Conservation (phyloP, 2,888 invertebrate species). For the Blastobasis adustella region DNA sequence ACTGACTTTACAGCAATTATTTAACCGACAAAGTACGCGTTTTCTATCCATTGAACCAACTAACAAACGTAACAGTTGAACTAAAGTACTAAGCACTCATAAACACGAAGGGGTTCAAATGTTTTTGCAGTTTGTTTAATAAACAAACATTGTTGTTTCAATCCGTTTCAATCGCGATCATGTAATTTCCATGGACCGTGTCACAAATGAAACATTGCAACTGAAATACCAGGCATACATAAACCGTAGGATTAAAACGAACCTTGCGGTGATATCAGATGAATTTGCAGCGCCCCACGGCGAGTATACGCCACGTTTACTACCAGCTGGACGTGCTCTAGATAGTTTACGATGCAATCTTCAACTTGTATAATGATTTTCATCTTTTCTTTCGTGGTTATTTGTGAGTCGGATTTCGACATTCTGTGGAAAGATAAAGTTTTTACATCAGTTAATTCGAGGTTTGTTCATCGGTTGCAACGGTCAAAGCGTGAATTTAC, state of each 20-base stretch:
- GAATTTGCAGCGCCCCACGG: constrained; percentile 85
- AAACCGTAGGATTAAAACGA: constrained; percentile 20
- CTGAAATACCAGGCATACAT: constrained; percentile 29
- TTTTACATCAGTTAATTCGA: background rate
- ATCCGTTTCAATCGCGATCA: too few relatives aligned
- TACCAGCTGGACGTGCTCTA: constrained; percentile 91
- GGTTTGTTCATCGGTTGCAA: too few relatives aligned
- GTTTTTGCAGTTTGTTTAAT: background rate
- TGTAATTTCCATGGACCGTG: background rate
- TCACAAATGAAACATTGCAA: constrained; percentile 24
- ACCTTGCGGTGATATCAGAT: constrained; percentile 86
- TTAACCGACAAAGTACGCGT: too few relatives aligned
- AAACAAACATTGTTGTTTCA: too few relatives aligned
- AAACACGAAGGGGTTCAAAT: constrained; percentile 1
- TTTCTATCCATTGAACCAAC: too few relatives aligned
- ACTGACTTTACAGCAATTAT: too few relatives aligned
- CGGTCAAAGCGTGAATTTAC: too few relatives aligned
- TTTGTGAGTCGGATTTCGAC: constrained; percentile 12
- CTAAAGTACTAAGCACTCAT: too few relatives aligned
- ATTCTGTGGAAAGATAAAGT: constrained; percentile 15
- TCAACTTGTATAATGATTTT: constrained; percentile 65
- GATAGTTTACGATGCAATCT: constrained; percentile 78
- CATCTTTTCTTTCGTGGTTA: constrained; percentile 33
- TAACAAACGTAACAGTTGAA: too few relatives aligned
- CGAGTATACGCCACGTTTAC: constrained; percentile 80